These are phyloP conservation scores for Tenualosa thibaudeaui DNA, from an alignment of 2,797 vertebrate genomes.

Conservation along the genomic window DNA sequence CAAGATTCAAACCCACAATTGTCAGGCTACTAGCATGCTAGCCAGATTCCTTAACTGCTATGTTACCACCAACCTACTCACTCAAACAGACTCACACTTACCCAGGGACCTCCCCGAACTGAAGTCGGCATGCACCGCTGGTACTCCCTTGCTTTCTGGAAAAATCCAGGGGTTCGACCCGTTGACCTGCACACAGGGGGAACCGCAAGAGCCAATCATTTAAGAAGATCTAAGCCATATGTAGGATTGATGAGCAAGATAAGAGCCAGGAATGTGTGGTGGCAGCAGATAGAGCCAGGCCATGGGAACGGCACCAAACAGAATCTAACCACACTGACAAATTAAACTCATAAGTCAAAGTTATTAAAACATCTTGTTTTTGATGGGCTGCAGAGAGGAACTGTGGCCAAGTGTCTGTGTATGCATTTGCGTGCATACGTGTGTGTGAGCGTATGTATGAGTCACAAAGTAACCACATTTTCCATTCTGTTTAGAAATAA, in stretches of 20 bases:
- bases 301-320: background rate
- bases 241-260: background rate
- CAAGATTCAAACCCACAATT: too few relatives aligned
- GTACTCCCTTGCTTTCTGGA: constrained; percentile 67
- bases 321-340: background rate
- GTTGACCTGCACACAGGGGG: constrained; percentile 52
- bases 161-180: constrained; percentile 72
- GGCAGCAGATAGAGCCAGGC: background rate
- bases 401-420: background rate
- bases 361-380: background rate
- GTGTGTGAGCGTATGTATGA: background rate
- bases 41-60: too few relatives aligned
- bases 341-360: background rate
- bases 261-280: background rate
- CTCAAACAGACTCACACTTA: constrained; percentile 62
- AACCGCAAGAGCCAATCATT: background rate
- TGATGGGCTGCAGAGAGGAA: background rate
- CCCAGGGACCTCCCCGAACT: constrained; percentile 73
- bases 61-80: background rate
- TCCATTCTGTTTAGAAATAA: background rate
- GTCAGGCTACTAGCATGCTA: too few relatives aligned
- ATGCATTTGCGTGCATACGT: background rate
- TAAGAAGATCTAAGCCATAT: background rate
- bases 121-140: constrained; percentile 69
- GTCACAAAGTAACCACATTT: background rate